Base-by-base conservation (phyloP, 2,888 invertebrate species). In the Cantharis lateralis region DNA sequence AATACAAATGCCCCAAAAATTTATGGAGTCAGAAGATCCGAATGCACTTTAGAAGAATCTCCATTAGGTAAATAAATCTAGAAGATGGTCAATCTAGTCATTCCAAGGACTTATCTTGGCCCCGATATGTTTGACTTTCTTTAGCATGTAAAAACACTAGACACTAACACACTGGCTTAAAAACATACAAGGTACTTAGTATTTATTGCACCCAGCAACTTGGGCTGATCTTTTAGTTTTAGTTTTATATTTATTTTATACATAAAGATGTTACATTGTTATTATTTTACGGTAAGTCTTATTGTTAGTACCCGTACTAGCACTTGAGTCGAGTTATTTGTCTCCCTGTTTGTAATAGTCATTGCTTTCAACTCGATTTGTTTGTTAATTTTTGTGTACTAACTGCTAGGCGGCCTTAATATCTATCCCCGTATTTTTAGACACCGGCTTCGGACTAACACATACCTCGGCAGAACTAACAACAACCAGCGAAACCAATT, bases 41-140 rank as follows among this genome's bases (percentile, higher is more conserved):
- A 77, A 48, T 84, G 82, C 80, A 79, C 80, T 61, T 32, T 84
- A 71, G 82, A 81, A 72, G 80, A 82, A 74, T 81, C 82, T 78
- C 82, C 83, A 24, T 79, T 84, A 82, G 85, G 85, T 83, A 83
- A 83, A 68, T 78, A 74, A 62, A 70, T 13, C 70, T 63, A 66
- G 69, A 76, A 48, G 70, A 68, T 75, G 69, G 68, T 10, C 63
- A 64, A 69, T 75, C 72, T 77, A 77, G 72, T 24, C 74, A 32
- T 70, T 32, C 48, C 71, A 74, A 71, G 73, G 70, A 61, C 48
- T 24, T 28, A 75, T 78, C 75, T 78, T 84, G 85, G 83, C 84
- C 88, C 88, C 88, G 88, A 88, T 87, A 88, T 88, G 88, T 87
- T 88, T 87, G 86, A 84, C 79, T 83, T 80, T 81, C 48, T 66